These are phyloP conservation scores for Nineta flava DNA, from an alignment of 2,888 invertebrate species.

Conservation along the genomic window DNA sequence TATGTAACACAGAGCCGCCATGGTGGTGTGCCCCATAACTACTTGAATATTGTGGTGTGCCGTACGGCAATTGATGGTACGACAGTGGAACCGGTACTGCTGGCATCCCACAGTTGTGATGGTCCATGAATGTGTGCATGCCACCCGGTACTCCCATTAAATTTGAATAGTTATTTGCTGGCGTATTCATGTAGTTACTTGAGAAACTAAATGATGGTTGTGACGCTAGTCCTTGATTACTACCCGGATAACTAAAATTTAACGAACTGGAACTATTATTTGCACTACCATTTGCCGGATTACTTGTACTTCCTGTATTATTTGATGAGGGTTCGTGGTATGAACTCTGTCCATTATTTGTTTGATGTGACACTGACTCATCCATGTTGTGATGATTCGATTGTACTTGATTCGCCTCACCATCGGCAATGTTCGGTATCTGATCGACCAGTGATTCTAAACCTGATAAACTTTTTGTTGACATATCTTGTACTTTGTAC, in stretches of 20 bases:
- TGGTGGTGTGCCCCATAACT: slow-evolving; percentile 23
- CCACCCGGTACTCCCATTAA: slow-evolving; percentile 22
- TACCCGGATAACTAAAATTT: slow-evolving; percentile 17
- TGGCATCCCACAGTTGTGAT: slow-evolving; percentile 27
- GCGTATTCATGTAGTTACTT: slow-evolving; percentile 17
- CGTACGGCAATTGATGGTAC: slow-evolving; percentile 25
- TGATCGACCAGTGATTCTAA: slow-evolving; percentile 81
- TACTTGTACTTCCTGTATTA: slow-evolving; percentile 9
- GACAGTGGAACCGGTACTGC: slow-evolving; percentile 29
- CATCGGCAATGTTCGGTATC: slow-evolving; percentile 75
- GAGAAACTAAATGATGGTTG: slow-evolving; percentile 27
- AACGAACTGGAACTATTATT: not conserved
- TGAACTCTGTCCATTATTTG: not conserved
- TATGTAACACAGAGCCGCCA: slow-evolving; percentile 40
- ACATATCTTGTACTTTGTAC: slow-evolving; percentile 45
- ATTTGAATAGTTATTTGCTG: slow-evolving; percentile 15
- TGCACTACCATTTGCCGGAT: too few relatives aligned
- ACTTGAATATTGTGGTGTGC: slow-evolving; percentile 17
- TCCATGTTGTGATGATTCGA: not conserved
- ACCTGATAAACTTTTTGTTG: slow-evolving; percentile 74
- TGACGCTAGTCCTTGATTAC: slow-evolving; percentile 23
- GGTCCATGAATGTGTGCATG: slow-evolving; percentile 29
- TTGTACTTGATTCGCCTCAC: slow-evolving; percentile 27
- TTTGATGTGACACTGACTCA: too few relatives aligned
- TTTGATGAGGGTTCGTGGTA: slow-evolving; percentile 18